Evolutionary conservation across 2,888 invertebrate genomes (phyloP), one percentile per base, ranked within the genome.

Genomic region (Sarcophaga rosellei): DNA sequence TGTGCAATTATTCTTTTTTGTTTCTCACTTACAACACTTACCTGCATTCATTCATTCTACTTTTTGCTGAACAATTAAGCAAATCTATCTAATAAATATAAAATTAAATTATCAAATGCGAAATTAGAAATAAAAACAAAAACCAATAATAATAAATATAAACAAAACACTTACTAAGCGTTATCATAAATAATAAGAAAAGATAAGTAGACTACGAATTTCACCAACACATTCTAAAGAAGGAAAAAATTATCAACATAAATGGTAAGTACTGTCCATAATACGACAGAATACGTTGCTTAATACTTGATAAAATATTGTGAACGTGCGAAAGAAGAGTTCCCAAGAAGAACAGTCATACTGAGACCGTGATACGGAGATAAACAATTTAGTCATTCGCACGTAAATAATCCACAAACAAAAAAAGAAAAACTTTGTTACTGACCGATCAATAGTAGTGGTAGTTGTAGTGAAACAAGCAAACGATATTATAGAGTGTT

Each of bases 191-290:
- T 45, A 76, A 10, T 47, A 53, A 6, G 23, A 47, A 20, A 66
- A 69, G 59, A 70, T 70, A 76, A 80, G 47, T 47, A 61, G 20
- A 70, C 15, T 70, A 53, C 23, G 61, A 70, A 68, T 44, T 45
- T 72, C 53, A 23, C 20, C 74, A 21, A 74, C 21, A 47, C 66
- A 57, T 23, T 45, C 45, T 23, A 1, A 57, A 76, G 4, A 66
- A 20, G 4, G 47, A 65, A 70, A 74, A 44, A 84, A 35, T 53
- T 70, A 78, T 78, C 65, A 84, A 44, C 45, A 62, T 81, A 86
- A 86, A 86, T 78, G 81, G 86, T 86, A 80, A 86, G 86, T 84
- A 78, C 6, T 17, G 17, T 81, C 35, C 45, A 35, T 21, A 44
- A 75, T n/a, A 47, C 57, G 2, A 75, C 45, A 12, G 78, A 78